phyloP scores from a whole-genome alignment of 1,140 invertebrate genomes.

The Ganaspis sp. region DNA sequence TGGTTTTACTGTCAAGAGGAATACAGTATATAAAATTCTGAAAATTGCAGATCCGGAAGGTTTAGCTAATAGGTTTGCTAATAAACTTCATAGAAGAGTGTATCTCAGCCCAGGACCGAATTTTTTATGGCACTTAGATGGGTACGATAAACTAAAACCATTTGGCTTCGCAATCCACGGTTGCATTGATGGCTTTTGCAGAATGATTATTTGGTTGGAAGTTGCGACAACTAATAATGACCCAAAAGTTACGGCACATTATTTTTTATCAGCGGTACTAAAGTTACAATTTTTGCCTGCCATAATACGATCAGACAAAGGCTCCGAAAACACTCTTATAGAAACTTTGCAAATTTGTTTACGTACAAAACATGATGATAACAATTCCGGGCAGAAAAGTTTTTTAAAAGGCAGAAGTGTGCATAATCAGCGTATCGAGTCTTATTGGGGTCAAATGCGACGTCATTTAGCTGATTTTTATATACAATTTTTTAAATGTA shows the following conservation, averaged over 20 bases:
- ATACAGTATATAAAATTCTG: constrained; percentile 34
- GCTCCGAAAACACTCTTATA: constrained; percentile 44
- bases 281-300: constrained; percentile 37
- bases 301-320: constrained; percentile 51
- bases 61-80: constrained; percentile 8
- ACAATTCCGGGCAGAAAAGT: constrained; percentile 6
- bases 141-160: constrained; percentile 63
- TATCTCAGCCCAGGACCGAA: constrained; percentile 57
- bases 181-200: constrained; percentile 63
- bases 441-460: constrained; percentile 36
- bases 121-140: constrained; percentile 63
- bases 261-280: constrained; percentile 52
- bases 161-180: constrained; percentile 61
- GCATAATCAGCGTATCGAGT: constrained; percentile 26
- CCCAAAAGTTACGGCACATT: constrained; percentile 43
- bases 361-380: neutral
- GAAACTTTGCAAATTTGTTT: constrained; percentile 23
- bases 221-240: constrained; percentile 55
- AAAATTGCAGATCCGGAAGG: constrained; percentile 41
- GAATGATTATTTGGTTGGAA: constrained; percentile 59
- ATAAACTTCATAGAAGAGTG: constrained; percentile 40
- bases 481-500: constrained; percentile 38
- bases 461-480: constrained; percentile 33
- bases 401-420: constrained; percentile 34
- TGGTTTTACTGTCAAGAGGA: constrained; percentile 32